These are phyloP conservation scores for Notechis scutatus DNA, from an alignment of 2,113 vertebrate species.

Conservation along the genomic window DNA sequence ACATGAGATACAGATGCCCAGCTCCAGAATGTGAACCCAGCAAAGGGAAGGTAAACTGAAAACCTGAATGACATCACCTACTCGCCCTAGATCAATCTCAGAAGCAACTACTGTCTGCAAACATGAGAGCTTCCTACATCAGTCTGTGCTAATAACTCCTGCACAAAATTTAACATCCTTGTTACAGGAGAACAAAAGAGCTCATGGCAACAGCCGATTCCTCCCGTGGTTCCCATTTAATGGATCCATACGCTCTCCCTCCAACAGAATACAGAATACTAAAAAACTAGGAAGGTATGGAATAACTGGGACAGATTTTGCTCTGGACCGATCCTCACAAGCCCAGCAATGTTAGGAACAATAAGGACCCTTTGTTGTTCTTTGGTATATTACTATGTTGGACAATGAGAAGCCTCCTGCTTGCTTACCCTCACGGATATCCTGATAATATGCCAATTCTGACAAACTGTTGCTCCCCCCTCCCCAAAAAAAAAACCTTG, in stretches of 20 bases:
- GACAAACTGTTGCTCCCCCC: neutral
- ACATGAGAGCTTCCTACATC: neutral
- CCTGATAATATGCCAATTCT: neutral
- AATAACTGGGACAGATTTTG: neutral
- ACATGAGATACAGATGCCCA: neutral
- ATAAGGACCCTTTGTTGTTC: neutral
- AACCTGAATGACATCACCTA: neutral
- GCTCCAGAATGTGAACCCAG: neutral
- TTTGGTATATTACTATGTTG: neutral
- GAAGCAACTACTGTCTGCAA: neutral
- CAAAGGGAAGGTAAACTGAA: neutral
- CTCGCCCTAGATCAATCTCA: neutral
- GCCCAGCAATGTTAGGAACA: neutral
- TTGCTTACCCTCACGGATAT: neutral
- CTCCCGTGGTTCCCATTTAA: neutral
- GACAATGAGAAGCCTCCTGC: neutral
- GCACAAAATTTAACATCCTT: neutral
- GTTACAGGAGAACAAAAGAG: neutral
- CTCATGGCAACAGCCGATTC: neutral
- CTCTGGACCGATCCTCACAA: neutral
- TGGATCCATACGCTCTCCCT: neutral
- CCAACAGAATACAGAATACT: neutral
- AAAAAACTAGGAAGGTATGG: neutral
- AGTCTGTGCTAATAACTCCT: neutral
- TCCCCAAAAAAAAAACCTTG: neutral